These are phyloP conservation scores for Hydraecia micacea DNA, from an alignment of 2,888 invertebrate genomes.

Conservation along the genomic window DNA sequence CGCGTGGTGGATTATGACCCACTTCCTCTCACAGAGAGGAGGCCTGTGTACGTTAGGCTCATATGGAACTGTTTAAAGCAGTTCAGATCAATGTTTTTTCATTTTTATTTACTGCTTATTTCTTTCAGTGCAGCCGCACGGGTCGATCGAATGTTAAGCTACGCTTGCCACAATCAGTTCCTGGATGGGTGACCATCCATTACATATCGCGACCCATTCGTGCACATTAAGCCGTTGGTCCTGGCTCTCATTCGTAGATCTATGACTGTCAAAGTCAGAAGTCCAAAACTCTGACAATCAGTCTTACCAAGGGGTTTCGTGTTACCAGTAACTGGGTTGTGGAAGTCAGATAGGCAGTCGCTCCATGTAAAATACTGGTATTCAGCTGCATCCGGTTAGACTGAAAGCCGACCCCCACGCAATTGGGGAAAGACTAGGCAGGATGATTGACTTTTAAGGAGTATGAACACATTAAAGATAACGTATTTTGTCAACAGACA, in stretches of 20 bases:
- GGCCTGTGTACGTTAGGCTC: too few relatives aligned
- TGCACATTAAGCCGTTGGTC: not conserved
- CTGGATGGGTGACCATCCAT: not conserved
- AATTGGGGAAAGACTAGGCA: not conserved
- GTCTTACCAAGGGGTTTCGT: not conserved
- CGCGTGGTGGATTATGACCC: too few relatives aligned
- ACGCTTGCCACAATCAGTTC: not conserved
- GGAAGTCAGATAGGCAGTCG: not conserved
- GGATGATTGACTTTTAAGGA: constrained; percentile 1
- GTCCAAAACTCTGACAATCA: not conserved
- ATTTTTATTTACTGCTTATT: too few relatives aligned
- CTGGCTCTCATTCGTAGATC: not conserved
- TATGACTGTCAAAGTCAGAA: not conserved
- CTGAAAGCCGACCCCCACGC: not conserved
- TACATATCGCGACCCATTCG: not conserved
- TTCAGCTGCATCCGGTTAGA: not conserved
- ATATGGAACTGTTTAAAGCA: too few relatives aligned
- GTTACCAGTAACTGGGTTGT: not conserved
- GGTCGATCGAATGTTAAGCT: not conserved
- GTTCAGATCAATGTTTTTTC: too few relatives aligned
- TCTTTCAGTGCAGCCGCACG: too few relatives aligned
- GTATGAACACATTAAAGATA: not conserved
- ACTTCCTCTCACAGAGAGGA: too few relatives aligned
- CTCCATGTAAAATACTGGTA: not conserved
- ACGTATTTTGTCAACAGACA: constrained; percentile 79